Conservation (phyloP, 2,113 vertebrate species). For the Scatophagus argus region DNA sequence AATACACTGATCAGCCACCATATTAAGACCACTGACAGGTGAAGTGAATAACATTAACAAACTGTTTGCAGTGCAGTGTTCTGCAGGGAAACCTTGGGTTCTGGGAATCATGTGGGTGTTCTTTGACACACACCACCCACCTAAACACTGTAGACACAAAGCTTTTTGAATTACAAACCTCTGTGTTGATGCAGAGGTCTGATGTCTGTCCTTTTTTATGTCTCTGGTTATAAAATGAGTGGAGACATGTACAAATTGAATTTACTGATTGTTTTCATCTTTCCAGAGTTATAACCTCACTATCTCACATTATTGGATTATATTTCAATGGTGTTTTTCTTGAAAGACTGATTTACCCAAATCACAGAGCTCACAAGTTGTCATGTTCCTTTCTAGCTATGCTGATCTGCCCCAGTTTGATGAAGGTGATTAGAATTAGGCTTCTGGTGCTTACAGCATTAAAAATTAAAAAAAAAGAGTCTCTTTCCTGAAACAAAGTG, state of each 20-base stretch:
- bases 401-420: not conserved
- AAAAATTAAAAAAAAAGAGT: not conserved
- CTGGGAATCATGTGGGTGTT: too few relatives aligned
- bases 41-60: too few relatives aligned
- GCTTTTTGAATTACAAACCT: not conserved
- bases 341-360: not conserved
- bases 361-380: not conserved
- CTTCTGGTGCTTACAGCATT: not conserved
- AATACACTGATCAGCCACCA: too few relatives aligned
- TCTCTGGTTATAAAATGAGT: not conserved
- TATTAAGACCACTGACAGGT: too few relatives aligned
- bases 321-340: constrained; percentile 1
- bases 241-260: not conserved
- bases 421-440: not conserved
- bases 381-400: not conserved
- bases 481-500: not conserved
- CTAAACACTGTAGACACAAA: too few relatives aligned
- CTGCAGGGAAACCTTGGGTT: too few relatives aligned
- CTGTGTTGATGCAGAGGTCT: not conserved
- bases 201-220: not conserved
- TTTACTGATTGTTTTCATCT: not conserved
- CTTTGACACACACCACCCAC: too few relatives aligned
- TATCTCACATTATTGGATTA: not conserved
- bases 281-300: not conserved
- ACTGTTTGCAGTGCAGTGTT: too few relatives aligned